Evolutionary conservation across 2,888 invertebrate genomes (phyloP), one percentile per base, ranked within the genome.

Genomic region (Deilephila elpenor): DNA sequence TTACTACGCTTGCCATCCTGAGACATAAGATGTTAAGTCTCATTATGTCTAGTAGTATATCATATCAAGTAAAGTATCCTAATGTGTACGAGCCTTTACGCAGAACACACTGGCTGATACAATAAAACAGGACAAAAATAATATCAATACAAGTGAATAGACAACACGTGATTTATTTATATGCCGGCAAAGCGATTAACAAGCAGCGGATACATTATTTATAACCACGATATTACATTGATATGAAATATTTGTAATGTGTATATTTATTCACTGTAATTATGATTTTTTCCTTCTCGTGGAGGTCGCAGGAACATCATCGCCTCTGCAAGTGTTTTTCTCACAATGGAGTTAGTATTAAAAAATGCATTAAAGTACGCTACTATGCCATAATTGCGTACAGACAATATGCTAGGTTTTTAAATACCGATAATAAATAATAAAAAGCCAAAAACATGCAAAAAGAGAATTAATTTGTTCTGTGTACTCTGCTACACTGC

Each of bases 131-230:
- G 56, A n/a, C 56, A 56, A 56, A 56, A 56, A 56, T 56, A n/a
- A 56, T 44, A 44, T 11, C 19, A 17, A 56, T 56, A 56, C 56
- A 56, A 44, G 44, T 44, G 56, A 56, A 44, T 61, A 62, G 60
- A n/a, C 29, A 51, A 62, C 20, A 29, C 17, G 19, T 67, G 64
- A 73, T 67, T 67, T 59, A 72, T 72, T 62, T 53, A 72, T 51
- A 72, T 56, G 56, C n/a, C 53, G 4, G 62, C 56, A 67, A 6
- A 51, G 6, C 51, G 51, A 51, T 67, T 37, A 67, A 44, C 32
- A 17, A 72, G 8, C 32, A 37, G 37, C 25, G 19, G 17, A 37
- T 64, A 20, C 56, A 64, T 64, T 72, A 72, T 72, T 72, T 64
- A 64, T 64, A 56, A 32, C 32, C 53, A 72, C 25, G 62, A 25